Base-by-base conservation (phyloP, 2,113 vertebrate genomes). In the Antigone vipio region DNA sequence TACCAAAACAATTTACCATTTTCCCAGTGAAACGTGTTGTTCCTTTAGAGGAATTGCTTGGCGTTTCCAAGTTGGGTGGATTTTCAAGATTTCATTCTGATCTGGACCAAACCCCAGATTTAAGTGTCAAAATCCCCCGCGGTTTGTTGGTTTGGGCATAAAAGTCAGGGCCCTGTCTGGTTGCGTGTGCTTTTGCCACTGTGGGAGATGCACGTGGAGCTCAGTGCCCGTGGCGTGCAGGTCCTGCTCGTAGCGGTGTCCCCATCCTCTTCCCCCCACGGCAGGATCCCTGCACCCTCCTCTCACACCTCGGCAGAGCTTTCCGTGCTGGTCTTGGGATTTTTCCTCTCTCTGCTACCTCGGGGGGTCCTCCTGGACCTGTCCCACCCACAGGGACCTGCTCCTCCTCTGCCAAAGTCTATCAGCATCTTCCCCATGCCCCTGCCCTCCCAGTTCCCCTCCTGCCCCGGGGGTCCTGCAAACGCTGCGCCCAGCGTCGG, bases 41-140 rank as follows among this genome's bases (percentile, higher is more conserved):
- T 89, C 38, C 72, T 34, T 30, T 22, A 83, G 45, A 63, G 50
- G 52, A 87, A 78, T 53, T 44, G 55, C 45, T 26, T 32, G 42
- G 55, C 0, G 0, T 45, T 91, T 71, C 68, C 45, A 84, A 63
- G 29, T 6, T 0, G 1, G 42, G 17, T 55, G 20, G 21, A 62
- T 85, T 68, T 71, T 56, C 40, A 76, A 64, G 30, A 73, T 62
- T 81, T 91, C 15, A 2, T 34, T 78, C 47, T 59, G 23, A 71
- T 89, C 64, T 81, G 87, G 47, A 62, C 55, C 64, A 86, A 87
- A 49, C 38, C 64, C 60, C 73, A 55, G 47, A 67, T 22, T 50
- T 12, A 27, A 89, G 60, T 15, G 32, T n/a, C 44, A 24, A 74
- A 87, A 72, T 26, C 19, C 32, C 67, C 29, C 53, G 6, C 0